phyloP scores from a whole-genome alignment of 2,888 invertebrate genomes.

The Ceraclea dissimilis region DNA sequence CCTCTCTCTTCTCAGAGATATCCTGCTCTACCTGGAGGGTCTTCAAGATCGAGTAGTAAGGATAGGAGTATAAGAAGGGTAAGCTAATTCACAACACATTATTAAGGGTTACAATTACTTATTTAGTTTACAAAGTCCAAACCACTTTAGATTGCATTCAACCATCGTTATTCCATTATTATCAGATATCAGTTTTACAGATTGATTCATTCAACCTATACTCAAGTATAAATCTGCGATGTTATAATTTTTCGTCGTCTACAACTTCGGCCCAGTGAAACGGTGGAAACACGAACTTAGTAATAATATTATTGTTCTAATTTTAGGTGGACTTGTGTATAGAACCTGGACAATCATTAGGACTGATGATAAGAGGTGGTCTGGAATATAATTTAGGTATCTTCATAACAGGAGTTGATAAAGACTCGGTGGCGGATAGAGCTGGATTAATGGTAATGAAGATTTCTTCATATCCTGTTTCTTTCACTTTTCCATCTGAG shows the following conservation, averaged over 20 bases:
- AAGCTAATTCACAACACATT: too few relatives aligned
- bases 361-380: constrained; percentile 91
- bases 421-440: constrained; percentile 86
- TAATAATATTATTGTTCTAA: background rate
- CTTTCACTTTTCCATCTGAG: background rate
- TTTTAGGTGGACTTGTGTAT: constrained; percentile 75
- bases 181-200: too few relatives aligned
- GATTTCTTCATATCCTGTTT: background rate
- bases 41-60: constrained; percentile 48
- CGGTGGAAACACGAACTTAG: too few relatives aligned
- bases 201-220: too few relatives aligned
- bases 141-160: too few relatives aligned
- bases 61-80: constrained; percentile 61
- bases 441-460: constrained; percentile 73
- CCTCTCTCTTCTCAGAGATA: constrained; percentile 28
- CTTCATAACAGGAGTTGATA: constrained; percentile 92
- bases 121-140: too few relatives aligned
- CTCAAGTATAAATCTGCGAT: too few relatives aligned
- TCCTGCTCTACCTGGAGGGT: constrained; percentile 29
- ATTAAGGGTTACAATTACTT: too few relatives aligned
- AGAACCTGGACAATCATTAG: constrained; percentile 84
- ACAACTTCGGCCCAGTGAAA: too few relatives aligned
- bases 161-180: too few relatives aligned
- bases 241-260: too few relatives aligned
- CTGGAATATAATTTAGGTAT: constrained; percentile 92